Evolutionary conservation across 2,797 vertebrate species (phyloP).

Genomic region (Jordanella pulchra): DNA sequence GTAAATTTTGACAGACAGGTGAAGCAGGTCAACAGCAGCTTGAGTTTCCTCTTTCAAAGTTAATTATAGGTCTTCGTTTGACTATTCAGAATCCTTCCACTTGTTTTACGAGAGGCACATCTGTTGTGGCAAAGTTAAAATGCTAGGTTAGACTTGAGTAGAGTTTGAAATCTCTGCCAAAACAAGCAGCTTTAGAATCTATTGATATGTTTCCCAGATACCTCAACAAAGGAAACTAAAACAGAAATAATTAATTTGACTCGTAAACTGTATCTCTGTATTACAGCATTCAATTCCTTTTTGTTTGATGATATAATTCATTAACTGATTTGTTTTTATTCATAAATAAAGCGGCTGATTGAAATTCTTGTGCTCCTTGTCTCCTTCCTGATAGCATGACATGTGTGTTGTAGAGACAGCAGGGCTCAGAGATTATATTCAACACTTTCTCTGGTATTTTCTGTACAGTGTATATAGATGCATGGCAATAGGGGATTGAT

Average conservation of each 20-base stretch:
- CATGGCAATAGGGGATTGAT: not conserved
- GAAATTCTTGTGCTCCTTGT: not conserved
- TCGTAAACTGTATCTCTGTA: not conserved
- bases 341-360: not conserved
- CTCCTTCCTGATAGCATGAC: no score
- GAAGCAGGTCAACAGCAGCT: conserved; percentile 5
- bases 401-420: no score
- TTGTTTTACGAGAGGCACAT: conserved; percentile 12
- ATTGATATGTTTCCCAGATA: not conserved
- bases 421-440: no score
- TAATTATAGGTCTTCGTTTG: conserved; percentile 8
- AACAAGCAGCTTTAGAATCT: conserved; percentile 26
- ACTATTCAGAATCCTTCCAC: conserved; percentile 6
- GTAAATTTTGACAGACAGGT: conserved; percentile 18
- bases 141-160: not conserved
- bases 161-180: not conserved
- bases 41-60: not conserved
- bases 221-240: not conserved
- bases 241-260: not conserved
- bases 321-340: not conserved
- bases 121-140: conserved; percentile 1
- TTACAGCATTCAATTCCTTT: not conserved
- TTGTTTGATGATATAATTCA: no score
- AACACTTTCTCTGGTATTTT: no score
- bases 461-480: no score